phyloP scores from a whole-genome alignment of 2,113 vertebrate species.

The Ia io region DNA sequence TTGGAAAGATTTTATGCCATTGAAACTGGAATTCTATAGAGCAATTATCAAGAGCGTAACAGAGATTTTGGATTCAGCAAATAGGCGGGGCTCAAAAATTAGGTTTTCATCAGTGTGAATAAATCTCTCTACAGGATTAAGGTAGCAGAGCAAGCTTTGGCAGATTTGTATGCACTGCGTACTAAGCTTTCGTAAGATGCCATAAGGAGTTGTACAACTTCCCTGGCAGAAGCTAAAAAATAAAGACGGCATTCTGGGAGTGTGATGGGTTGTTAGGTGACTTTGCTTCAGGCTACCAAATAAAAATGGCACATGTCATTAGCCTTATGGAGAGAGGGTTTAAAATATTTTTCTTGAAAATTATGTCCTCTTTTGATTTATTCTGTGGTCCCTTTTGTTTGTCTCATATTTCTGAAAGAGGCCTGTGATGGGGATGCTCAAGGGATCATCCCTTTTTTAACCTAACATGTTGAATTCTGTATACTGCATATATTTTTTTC shows the following conservation, averaged over 20 bases:
- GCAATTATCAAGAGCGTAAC: constrained; percentile 58
- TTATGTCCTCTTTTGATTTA: constrained; percentile 54
- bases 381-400: constrained; percentile 48
- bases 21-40: constrained; percentile 49
- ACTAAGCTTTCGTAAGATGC: constrained; percentile 50
- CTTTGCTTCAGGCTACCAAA: constrained; percentile 61
- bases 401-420: constrained; percentile 37
- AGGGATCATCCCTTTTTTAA: neutral
- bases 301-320: constrained; percentile 61
- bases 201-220: constrained; percentile 58
- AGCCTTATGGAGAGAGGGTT: constrained; percentile 31
- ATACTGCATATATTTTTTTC: constrained; percentile 45
- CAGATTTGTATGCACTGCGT: constrained; percentile 10
- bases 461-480: constrained; percentile 39
- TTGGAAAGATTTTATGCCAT: constrained; percentile 68
- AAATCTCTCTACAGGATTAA: constrained; percentile 58
- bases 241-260: constrained; percentile 68
- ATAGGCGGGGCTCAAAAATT: constrained; percentile 60
- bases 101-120: constrained; percentile 44
- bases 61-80: constrained; percentile 70
- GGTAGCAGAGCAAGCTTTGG: neutral
- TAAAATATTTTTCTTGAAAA: constrained; percentile 59
- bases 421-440: neutral
- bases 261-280: constrained; percentile 45
- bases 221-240: constrained; percentile 46